Conservation (phyloP, 2,888 invertebrate genomes). For the Linnaemya tessellans region DNA sequence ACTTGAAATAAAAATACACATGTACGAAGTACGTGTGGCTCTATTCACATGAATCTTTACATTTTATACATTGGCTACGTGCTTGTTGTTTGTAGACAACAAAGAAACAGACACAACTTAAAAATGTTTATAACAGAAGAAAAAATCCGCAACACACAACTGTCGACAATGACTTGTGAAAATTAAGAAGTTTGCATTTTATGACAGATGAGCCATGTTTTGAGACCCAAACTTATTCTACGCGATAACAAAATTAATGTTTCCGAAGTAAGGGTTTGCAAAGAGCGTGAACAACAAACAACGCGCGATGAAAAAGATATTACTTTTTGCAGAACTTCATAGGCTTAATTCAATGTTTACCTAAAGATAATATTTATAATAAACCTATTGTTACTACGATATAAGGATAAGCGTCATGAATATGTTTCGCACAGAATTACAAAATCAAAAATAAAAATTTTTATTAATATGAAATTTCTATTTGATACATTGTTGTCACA, state of each 20-base stretch:
- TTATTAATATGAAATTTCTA: too few relatives aligned
- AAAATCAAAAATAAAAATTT: too few relatives aligned
- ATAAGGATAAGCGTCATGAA: not conserved
- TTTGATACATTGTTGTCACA: too few relatives aligned
- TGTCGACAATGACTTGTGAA: conserved; percentile 80
- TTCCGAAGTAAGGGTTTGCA: conserved; percentile 36
- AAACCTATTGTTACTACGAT: too few relatives aligned
- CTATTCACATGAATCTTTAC: conserved; percentile 42
- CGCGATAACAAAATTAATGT: conserved; percentile 41
- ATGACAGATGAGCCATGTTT: conserved; percentile 81
- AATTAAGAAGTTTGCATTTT: conserved; percentile 81
- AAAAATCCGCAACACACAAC: conserved; percentile 53
- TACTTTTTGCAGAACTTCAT: conserved; percentile 33
- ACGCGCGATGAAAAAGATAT: conserved; percentile 13
- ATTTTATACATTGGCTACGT: conserved; percentile 43
- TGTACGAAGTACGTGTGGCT: conserved; percentile 30
- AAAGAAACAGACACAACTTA: conserved; percentile 62
- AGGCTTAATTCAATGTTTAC: not conserved
- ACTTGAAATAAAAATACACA: conserved; percentile 27
- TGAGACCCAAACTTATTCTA: conserved; percentile 66
- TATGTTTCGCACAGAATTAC: too few relatives aligned
- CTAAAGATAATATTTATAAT: not conserved
- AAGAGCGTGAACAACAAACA: conserved; percentile 3
- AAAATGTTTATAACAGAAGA: conserved; percentile 39
- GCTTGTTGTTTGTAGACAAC: conserved; percentile 53